These are phyloP conservation scores for Grus americana DNA, from an alignment of 2,113 vertebrate genomes.

Conservation along the genomic window DNA sequence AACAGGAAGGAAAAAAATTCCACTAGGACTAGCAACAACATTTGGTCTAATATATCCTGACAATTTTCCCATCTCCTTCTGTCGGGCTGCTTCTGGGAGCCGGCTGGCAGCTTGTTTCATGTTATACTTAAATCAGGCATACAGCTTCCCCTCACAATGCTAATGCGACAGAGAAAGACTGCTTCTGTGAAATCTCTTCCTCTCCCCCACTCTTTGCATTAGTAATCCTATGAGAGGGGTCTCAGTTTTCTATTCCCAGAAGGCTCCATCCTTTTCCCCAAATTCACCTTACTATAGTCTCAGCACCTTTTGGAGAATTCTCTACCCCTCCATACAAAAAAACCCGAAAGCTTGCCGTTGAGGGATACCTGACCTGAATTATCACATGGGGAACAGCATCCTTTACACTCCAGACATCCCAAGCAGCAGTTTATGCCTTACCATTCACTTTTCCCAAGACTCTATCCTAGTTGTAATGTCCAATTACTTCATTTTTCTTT, in stretches of 20 bases:
- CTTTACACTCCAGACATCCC: background rate
- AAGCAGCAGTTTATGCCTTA: background rate
- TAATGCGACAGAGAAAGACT: slow-evolving; percentile 50
- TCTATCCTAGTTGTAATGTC: background rate
- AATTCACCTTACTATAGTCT: background rate
- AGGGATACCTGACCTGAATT: background rate
- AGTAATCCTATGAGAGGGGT: background rate
- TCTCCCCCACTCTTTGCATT: background rate
- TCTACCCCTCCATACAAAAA: background rate
- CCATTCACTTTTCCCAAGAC: background rate
- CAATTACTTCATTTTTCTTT: background rate
- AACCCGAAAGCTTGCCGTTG: background rate
- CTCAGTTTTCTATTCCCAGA: background rate
- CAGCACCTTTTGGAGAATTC: background rate
- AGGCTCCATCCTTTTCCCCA: background rate
- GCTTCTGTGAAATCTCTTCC: background rate
- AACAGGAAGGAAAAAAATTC: slow-evolving; percentile 66
- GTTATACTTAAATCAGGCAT: slow-evolving; percentile 65
- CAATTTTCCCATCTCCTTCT: slow-evolving; percentile 72
- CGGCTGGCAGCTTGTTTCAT: slow-evolving; percentile 64
- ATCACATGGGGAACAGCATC: background rate
- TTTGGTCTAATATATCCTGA: slow-evolving; percentile 69
- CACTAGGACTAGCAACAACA: slow-evolving; percentile 59
- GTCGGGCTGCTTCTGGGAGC: slow-evolving; percentile 56
- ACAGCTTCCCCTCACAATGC: slow-evolving; percentile 46